Evolutionary conservation across 2,113 vertebrate genomes (phyloP), one percentile per base, ranked within the genome.

Genomic region (Cyphomyrus discorhynchus): DNA sequence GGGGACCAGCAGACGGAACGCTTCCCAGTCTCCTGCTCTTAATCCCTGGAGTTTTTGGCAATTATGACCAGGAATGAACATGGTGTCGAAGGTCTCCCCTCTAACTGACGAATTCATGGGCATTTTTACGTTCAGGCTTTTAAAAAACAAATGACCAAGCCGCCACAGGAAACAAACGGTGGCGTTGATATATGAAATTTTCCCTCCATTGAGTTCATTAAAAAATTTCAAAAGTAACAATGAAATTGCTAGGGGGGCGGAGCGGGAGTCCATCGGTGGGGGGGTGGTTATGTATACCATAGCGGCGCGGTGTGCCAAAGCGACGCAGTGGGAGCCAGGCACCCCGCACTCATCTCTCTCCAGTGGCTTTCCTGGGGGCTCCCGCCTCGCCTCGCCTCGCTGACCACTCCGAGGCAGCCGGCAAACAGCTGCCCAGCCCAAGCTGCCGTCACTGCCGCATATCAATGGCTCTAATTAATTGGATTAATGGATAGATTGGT

Each of bases 391-490:
- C 70, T 21, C 31, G 58, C 45, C 35, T 24, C 11, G 0, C 53
- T 39, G 83, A 1, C 89, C 88, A 90, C 90, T 88, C 91, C 91
- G 92, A 91, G 92, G 90, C 56, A 93, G 88, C 92, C 94, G 93
- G 95, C 93, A 96, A 97, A 97, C 97, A 97, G 96, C 96, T 95
- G 95, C 94, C 93, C 96, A 94, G 94, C 95, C 96, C 96, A 96
- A 96, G 96, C 96, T 94, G 95, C 94, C 94, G 91, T 96, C 96
- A 95, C 96, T 94, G 95, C 94, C 94, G 91, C 96, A 95, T 96
- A 97, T 98, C 97, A 96, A 96, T 95, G 95, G 96, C 96, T 96
- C 96, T 98, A 98, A 98, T 98, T 98, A 98, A 98, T 97, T 98
- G 97, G 97, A 98, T 98, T 98, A 98, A 98, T 97, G 96, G 97